These are phyloP conservation scores for Mayetiola destructor DNA, from an alignment of 2,888 invertebrate species.

Conservation along the genomic window DNA sequence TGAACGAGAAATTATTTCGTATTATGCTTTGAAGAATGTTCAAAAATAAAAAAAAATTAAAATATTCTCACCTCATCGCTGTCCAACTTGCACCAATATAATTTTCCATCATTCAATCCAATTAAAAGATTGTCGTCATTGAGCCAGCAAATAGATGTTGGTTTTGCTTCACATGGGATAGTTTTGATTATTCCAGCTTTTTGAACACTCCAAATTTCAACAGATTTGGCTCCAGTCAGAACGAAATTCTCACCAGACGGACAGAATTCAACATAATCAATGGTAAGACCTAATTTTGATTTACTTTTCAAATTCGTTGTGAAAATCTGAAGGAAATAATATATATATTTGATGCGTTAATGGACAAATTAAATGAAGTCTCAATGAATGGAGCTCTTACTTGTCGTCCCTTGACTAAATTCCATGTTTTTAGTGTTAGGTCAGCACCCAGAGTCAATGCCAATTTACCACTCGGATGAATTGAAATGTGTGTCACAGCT, in stretches of 20 bases:
- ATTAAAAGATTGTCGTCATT: slow-evolving; percentile 46
- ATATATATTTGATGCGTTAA: neutral
- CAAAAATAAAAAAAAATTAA: neutral
- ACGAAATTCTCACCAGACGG: slow-evolving; percentile 64
- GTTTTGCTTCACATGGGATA: slow-evolving; percentile 51
- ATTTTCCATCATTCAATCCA: slow-evolving; percentile 60
- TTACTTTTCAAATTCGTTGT: slow-evolving; percentile 37
- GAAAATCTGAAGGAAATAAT: neutral
- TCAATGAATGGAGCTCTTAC: slow-evolving; percentile 43
- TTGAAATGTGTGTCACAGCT: slow-evolving; percentile 55
- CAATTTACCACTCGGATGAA: slow-evolving; percentile 81
- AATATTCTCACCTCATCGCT: slow-evolving; percentile 30
- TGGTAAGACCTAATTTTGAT: slow-evolving; percentile 32
- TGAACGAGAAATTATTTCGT: neutral
- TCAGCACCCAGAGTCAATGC: slow-evolving; percentile 78
- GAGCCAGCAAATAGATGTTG: slow-evolving; percentile 56
- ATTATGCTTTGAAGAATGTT: no score
- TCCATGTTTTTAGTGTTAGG: slow-evolving; percentile 78
- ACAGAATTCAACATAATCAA: slow-evolving; percentile 51
- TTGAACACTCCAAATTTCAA: slow-evolving; percentile 70
- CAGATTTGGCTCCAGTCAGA: slow-evolving; percentile 50
- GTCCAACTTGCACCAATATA: slow-evolving; percentile 27
- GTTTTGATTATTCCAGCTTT: slow-evolving; percentile 57
- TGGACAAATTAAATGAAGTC: neutral
- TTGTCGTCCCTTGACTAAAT: slow-evolving; percentile 77